Evolutionary conservation across 2,797 vertebrate species (phyloP).

Genomic region (Iguana delicatissima): DNA sequence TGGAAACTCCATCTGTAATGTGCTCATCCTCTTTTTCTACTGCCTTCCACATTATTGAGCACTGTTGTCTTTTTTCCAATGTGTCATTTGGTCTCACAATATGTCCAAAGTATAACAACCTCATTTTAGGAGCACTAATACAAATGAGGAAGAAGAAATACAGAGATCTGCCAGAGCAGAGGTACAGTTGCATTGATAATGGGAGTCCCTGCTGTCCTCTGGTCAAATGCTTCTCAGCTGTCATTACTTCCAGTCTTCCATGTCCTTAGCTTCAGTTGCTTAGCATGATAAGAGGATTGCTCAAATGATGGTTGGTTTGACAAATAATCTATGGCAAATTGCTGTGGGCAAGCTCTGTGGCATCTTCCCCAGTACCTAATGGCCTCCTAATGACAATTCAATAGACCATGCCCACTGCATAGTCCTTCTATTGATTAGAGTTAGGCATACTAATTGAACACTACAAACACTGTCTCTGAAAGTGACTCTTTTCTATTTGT

Average conservation of each 20-base stretch:
- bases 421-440: constrained; percentile 43
- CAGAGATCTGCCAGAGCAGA: background rate
- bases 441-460: constrained; percentile 64
- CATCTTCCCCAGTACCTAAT: background rate
- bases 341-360: constrained; percentile 37
- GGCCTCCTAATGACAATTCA: constrained; percentile 36
- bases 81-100: too few relatives aligned
- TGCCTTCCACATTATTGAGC: too few relatives aligned
- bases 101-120: too few relatives aligned
- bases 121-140: too few relatives aligned
- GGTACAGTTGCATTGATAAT: background rate
- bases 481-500: constrained; percentile 36
- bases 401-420: background rate
- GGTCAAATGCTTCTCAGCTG: background rate
- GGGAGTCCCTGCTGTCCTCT: background rate
- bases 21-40: too few relatives aligned
- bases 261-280: background rate
- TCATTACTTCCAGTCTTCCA: background rate
- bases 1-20: too few relatives aligned
- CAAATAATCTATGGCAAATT: constrained; percentile 60
- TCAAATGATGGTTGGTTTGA: constrained; percentile 48
- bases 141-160: background rate
- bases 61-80: too few relatives aligned
- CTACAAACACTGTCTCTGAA: constrained; percentile 63
- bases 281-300: background rate